Percentiles rank a stretch among this genome's conserved stretches.
Conservation (phyloP, 2,888 invertebrate genomes). For the Eilema griseolum region DNA sequence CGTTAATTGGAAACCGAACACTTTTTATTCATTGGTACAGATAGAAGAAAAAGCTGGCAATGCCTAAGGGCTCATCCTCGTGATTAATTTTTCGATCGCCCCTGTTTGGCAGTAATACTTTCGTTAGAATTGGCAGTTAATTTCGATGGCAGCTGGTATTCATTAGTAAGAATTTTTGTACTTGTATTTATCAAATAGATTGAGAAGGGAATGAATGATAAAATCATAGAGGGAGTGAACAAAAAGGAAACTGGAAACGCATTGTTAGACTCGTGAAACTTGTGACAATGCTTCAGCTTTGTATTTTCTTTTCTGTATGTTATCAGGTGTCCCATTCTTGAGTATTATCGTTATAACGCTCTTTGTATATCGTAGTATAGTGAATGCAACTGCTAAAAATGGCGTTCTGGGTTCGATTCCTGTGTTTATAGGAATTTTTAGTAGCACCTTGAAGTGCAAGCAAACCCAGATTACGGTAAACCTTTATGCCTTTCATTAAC, state of each 20-base stretch:
- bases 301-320: background rate
- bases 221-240: background rate
- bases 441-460: too few species aligned
- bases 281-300: conserved; percentile 1
- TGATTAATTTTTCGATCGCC: conserved; percentile 22
- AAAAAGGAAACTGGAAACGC: background rate
- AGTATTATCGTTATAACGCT: background rate
- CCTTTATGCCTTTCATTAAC: background rate
- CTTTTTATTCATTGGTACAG: conserved; percentile 41
- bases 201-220: background rate
- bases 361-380: too few species aligned
- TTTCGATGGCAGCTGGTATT: background rate
- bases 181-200: background rate
- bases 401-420: too few species aligned
- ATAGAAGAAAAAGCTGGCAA: conserved; percentile 35
- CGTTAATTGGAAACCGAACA: conserved; percentile 76
- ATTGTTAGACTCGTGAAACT: background rate
- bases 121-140: conserved; percentile 4
- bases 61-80: conserved; percentile 19
- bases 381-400: too few species aligned
- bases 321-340: conserved; percentile 1
- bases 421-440: too few species aligned
- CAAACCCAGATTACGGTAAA: too few species aligned
- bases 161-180: background rate
- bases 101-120: conserved; percentile 12